A percentile compares a stretch with the other conserved stretches of the same genome.
Conservation (phyloP, 2,113 vertebrate species). For the Lota lota region DNA sequence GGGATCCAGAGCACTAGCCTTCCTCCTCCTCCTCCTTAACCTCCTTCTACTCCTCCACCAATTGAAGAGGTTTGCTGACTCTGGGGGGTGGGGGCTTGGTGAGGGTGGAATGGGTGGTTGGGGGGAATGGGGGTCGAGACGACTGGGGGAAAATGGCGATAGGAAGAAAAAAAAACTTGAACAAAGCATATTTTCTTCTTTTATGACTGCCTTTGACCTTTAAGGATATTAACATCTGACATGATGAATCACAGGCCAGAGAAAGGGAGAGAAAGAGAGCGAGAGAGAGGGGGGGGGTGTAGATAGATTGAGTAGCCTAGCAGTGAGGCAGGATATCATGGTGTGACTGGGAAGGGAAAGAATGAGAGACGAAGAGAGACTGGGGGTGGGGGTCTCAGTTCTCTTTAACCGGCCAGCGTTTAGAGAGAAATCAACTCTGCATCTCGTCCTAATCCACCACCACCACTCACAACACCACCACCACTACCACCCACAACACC, state of each 20-base stretch:
- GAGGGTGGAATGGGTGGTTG: conserved; percentile 22
- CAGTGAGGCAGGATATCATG: too few relatives aligned
- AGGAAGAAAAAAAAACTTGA: conserved; percentile 46
- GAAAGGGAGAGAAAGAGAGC: conserved; percentile 21
- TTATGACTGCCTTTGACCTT: conserved; percentile 69
- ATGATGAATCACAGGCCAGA: conserved; percentile 55
- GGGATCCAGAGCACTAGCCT: conserved; percentile 21
- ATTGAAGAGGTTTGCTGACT: too few relatives aligned
- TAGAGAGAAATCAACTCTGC: too few relatives aligned
- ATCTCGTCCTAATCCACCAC: too few relatives aligned
- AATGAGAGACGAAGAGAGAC: too few relatives aligned
- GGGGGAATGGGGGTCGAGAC: conserved; percentile 23
- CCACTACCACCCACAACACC: too few relatives aligned
- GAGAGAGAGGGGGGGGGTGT: conserved; percentile 6
- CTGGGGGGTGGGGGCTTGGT: conserved; percentile 51
- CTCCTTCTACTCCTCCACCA: too few relatives aligned
- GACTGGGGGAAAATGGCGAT: conserved; percentile 26
- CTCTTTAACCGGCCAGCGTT: conserved; percentile 37
- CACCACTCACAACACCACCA: too few relatives aligned
- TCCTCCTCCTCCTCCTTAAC: background rate
- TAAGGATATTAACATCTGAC: conserved; percentile 69
- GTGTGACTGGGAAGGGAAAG: background rate
- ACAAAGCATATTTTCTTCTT: conserved; percentile 64
- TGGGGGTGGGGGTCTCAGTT: conserved; percentile 18
- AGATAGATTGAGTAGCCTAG: too few relatives aligned